Percentiles rank a stretch among this genome's conserved stretches.
These are phyloP conservation scores for Orius insidiosus DNA, from an alignment of 1,140 invertebrate genomes.

Conservation along the genomic window DNA sequence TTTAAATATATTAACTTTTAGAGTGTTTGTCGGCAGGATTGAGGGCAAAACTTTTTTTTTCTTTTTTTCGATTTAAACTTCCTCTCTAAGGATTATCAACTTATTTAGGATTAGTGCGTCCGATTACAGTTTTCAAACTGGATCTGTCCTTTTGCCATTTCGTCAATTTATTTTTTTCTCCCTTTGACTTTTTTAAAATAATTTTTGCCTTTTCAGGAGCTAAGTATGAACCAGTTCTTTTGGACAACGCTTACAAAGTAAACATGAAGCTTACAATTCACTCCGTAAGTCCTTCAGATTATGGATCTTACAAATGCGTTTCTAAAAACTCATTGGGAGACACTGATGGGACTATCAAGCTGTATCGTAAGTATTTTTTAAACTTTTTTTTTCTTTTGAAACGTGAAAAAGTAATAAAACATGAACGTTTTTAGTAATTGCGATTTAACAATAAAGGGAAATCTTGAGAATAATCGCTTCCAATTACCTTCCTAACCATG, in stretches of 20 bases:
- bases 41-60: slow-evolving; percentile 12
- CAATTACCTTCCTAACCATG: too few species aligned
- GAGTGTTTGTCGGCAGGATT: background rate
- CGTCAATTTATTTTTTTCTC: too few species aligned
- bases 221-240: slow-evolving; percentile 47
- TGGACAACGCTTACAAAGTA: slow-evolving; percentile 64
- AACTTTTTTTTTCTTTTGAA: background rate
- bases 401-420: too few species aligned
- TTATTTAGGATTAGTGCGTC: too few species aligned
- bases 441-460: too few species aligned
- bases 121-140: too few species aligned
- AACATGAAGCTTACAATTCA: slow-evolving; percentile 70
- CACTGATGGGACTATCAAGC: slow-evolving; percentile 75
- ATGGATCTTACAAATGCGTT: slow-evolving; percentile 73
- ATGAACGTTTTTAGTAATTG: too few species aligned
- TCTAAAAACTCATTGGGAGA: slow-evolving; percentile 85
- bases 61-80: slow-evolving; percentile 12
- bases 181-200: too few species aligned
- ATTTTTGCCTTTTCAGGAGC: slow-evolving; percentile 35
- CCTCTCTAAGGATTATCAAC: too few species aligned
- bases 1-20: too few species aligned
- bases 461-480: too few species aligned
- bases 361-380: slow-evolving; percentile 85
- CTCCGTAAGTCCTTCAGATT: slow-evolving; percentile 51
- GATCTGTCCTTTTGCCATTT: too few species aligned